phyloP scores from a whole-genome alignment of 2,113 vertebrate genomes.

The Nycticorax nycticorax region DNA sequence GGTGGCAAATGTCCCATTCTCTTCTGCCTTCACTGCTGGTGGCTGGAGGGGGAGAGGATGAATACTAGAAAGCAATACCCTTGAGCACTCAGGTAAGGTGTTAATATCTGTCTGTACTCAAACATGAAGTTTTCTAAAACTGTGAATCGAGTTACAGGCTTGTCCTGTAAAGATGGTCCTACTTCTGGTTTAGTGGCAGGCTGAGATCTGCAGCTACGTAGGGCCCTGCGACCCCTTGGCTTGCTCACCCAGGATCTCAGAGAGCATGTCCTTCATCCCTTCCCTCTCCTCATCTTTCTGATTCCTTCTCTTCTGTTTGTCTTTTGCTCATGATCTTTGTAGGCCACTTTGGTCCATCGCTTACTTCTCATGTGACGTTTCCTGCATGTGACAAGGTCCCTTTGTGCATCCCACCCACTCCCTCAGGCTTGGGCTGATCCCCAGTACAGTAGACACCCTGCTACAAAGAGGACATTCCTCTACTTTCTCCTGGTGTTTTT shows the following conservation, averaged over 20 bases:
- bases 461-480: background rate
- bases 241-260: background rate
- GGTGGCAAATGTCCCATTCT: background rate
- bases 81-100: background rate
- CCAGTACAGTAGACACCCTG: background rate
- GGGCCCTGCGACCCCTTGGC: background rate
- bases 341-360: background rate
- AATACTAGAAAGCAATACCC: background rate
- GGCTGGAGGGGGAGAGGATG: background rate
- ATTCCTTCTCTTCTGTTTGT: background rate
- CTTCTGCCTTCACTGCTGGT: background rate
- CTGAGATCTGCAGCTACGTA: background rate
- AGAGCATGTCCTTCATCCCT: background rate
- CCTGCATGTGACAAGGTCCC: background rate
- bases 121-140: background rate
- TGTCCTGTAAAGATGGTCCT: background rate
- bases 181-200: background rate
- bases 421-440: background rate
- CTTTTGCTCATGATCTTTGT: background rate
- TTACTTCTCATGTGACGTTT: background rate
- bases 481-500: background rate
- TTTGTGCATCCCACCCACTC: background rate
- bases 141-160: background rate
- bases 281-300: background rate
- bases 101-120: background rate